Conservation (phyloP, 2,888 invertebrate genomes). For the Halictus quadricinctus region DNA sequence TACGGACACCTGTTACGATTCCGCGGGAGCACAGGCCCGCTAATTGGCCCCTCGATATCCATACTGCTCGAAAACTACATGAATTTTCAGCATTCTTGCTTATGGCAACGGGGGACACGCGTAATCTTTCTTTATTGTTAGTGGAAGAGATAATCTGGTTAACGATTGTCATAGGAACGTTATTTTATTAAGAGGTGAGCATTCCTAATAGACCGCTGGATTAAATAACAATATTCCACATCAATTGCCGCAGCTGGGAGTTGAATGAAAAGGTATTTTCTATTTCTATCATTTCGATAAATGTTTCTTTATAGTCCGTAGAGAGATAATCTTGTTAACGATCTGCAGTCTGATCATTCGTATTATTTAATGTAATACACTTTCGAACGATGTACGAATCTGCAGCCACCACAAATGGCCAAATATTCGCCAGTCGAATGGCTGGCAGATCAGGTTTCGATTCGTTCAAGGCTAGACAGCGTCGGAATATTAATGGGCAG, state of each 20-base stretch:
- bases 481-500: neutral
- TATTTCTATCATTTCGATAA: too few relatives aligned
- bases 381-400: too few relatives aligned
- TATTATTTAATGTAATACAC: too few relatives aligned
- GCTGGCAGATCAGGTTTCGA: neutral
- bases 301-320: too few relatives aligned
- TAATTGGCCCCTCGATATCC: neutral
- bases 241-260: neutral
- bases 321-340: too few relatives aligned
- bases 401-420: neutral
- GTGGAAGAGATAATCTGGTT: neutral
- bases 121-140: neutral
- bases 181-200: neutral
- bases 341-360: too few relatives aligned
- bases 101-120: neutral
- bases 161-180: neutral
- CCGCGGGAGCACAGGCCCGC: conserved; percentile 21
- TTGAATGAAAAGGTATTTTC: neutral
- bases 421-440: neutral
- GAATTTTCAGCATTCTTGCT: neutral
- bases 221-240: neutral
- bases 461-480: conserved; percentile 1
- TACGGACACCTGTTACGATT: conserved; percentile 53
- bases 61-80: neutral
- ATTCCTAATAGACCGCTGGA: neutral